These are phyloP conservation scores for Phoebastria nigripes DNA, from an alignment of 2,797 vertebrate genomes.

Conservation along the genomic window DNA sequence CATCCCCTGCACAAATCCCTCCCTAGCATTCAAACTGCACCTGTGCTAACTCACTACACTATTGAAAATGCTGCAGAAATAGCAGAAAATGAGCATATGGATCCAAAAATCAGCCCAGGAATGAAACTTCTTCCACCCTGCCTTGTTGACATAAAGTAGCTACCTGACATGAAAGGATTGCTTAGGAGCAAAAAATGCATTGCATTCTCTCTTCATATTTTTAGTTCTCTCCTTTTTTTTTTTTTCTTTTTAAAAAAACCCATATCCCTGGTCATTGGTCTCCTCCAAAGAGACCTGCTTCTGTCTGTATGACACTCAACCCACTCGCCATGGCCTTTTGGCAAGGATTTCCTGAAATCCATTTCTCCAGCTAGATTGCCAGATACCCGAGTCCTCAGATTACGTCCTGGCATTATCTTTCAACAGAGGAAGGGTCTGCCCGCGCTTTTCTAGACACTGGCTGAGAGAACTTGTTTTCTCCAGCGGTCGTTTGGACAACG, in stretches of 20 bases:
- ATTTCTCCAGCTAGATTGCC: not conserved
- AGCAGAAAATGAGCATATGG: not conserved
- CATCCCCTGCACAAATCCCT: not conserved
- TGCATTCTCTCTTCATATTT: not conserved
- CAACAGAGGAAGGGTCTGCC: not conserved
- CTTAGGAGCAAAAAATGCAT: not conserved
- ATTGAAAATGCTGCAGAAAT: not conserved
- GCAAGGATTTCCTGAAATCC: not conserved
- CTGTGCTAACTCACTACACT: rapidly evolving
- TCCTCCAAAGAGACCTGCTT: not conserved
- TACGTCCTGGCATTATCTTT: rapidly evolving
- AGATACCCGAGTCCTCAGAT: rapidly evolving
- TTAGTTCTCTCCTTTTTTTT: not conserved
- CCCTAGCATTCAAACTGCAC: rapidly evolving
- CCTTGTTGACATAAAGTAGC: rapidly evolving
- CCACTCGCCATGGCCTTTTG: not conserved
- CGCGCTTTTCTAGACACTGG: too few relatives aligned
- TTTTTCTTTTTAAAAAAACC: not conserved
- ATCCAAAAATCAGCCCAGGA: not conserved
- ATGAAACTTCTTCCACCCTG: not conserved
- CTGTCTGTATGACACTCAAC: not conserved
- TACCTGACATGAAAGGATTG: not conserved
- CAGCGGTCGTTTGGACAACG: too few relatives aligned
- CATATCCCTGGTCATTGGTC: too few relatives aligned
- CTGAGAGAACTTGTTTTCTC: not conserved